Evolutionary conservation across 2,797 vertebrate species (phyloP), one percentile per base, ranked within the genome.

Genomic region (Phrynocephalus guinanensis): DNA sequence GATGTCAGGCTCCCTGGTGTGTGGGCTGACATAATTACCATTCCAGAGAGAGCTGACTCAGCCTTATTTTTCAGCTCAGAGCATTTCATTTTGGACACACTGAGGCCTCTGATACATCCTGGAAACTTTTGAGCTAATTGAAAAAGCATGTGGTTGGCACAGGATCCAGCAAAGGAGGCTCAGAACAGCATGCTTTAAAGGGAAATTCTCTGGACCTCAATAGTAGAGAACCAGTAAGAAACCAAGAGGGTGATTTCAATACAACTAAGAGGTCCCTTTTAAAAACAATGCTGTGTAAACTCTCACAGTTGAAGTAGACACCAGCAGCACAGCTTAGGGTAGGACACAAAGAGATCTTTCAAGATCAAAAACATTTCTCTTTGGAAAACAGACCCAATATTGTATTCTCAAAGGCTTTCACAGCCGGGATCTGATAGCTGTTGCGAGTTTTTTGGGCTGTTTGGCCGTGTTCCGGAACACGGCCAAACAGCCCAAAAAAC

Each of bases 81-180:
- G 71, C 50, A 72, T 83, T 80, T 79, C 77, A 80, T 70, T 84
- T 30, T 79, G 75, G 87, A 73, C n/a, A 76, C 4, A 26, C 75
- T 60, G 84, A 79, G 76, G 50, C 79, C 86, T 89, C 33, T 9
- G 83, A 76, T 30, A 66, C 80, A 48, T 85, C 56, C 83, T 79
- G 90, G 87, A 91, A 86, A 84, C 68, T 86, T 63, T 71, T 16
- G n/a, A 81, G 79, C 24, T 85, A 89, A 91, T 60, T 87, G 85
- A 70, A 86, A 84, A 87, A 88, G 80, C 77, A 77, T 33, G 44
- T 24, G n/a, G 79, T n/a, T 87, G 88, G 70, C 87, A 75, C 13
- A 56, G 79, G 18, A 77, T 70, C 44, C 33, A 38, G 82, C 60
- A 60, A 67, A 79, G 30, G 7, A 60, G 16, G 66, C 52, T 66